Evolutionary conservation across 2,113 vertebrate species (phyloP).

Genomic region (Eonycteris spelaea): DNA sequence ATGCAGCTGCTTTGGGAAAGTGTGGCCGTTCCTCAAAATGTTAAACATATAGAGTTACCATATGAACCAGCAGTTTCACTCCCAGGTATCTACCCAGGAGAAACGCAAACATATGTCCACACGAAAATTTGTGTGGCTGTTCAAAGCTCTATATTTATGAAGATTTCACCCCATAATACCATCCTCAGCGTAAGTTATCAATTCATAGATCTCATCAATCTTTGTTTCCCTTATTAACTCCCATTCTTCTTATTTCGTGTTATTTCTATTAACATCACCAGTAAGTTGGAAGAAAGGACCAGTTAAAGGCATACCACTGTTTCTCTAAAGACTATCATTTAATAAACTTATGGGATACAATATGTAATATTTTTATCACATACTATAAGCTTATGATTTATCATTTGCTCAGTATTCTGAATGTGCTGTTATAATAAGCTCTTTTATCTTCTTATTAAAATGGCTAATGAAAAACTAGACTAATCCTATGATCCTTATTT

Average conservation of each 20-base stretch:
- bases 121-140: not conserved
- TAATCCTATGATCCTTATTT: slow-evolving; percentile 6
- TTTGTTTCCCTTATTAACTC: not conserved
- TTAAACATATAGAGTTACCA: no score
- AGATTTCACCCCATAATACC: not conserved
- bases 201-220: not conserved
- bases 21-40: no score
- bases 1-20: no score
- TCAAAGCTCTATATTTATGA: not conserved
- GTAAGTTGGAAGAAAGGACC: not conserved
- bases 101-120: no score
- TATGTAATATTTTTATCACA: not conserved
- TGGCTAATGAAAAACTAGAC: not conserved
- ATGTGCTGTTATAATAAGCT: not conserved
- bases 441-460: slow-evolving; percentile 1
- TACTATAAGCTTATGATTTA: not conserved
- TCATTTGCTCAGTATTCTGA: not conserved
- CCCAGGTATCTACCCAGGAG: no score
- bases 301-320: not conserved
- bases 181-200: not conserved
- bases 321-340: not conserved
- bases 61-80: no score
- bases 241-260: not conserved
- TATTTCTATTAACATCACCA: not conserved
- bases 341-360: not conserved